phyloP scores from a whole-genome alignment of 1,140 invertebrate species.

The Hyposmocoma kahamanoa region DNA sequence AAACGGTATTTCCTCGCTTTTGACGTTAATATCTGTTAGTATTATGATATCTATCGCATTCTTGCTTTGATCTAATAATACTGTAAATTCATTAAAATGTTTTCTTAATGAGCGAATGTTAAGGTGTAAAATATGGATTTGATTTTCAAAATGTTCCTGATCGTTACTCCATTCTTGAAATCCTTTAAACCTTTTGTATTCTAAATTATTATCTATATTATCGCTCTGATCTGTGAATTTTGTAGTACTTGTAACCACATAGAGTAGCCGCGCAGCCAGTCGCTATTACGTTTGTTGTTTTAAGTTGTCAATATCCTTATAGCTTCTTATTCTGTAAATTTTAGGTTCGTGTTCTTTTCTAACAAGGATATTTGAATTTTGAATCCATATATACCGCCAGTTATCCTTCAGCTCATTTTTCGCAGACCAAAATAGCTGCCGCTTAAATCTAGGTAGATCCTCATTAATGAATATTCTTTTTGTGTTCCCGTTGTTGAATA shows the following conservation, averaged over 20 bases:
- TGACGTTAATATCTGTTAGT: conserved; percentile 27
- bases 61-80: conserved; percentile 10
- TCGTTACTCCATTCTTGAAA: conserved; percentile 2
- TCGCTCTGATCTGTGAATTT: background rate
- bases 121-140: conserved; percentile 19
- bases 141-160: background rate
- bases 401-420: background rate
- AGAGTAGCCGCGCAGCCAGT: background rate
- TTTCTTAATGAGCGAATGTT: conserved; percentile 24
- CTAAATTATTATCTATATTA: background rate
- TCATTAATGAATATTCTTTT: background rate
- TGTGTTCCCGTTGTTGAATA: background rate
- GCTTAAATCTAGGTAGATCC: conserved; percentile 1
- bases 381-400: conserved; percentile 4
- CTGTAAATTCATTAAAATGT: conserved; percentile 18
- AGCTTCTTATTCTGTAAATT: conserved; percentile 17
- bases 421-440: conserved; percentile 5
- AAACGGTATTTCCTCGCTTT: conserved; percentile 15
- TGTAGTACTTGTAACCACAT: background rate
- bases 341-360: conserved; percentile 19
- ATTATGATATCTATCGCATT: conserved; percentile 18
- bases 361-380: conserved; percentile 1
- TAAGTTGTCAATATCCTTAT: conserved; percentile 5
- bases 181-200: background rate
- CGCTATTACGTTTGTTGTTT: background rate